These are phyloP conservation scores for Sinotaia quadrata DNA, from an alignment of 2,888 invertebrate species.

Conservation along the genomic window DNA sequence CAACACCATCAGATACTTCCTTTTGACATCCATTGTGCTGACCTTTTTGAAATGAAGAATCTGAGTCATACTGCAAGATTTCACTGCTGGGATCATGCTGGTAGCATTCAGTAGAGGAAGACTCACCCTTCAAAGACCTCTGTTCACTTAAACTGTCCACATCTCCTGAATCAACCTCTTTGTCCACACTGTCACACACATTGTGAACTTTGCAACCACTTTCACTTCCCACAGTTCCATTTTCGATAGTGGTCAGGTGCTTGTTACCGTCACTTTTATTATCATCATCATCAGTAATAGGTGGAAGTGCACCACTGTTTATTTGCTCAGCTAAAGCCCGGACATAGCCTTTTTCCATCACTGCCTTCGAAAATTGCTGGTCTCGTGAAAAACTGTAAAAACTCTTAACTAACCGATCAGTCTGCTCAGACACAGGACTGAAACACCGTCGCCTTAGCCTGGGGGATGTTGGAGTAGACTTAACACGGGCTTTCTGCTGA, in stretches of 20 bases:
- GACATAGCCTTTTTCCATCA: conserved; percentile 58
- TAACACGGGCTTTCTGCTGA: background rate
- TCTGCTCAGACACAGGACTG: conserved; percentile 21
- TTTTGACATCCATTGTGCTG: too few species aligned
- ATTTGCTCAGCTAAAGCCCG: conserved; percentile 54
- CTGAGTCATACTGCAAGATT: too few species aligned
- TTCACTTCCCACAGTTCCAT: background rate
- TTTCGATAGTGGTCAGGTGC: background rate
- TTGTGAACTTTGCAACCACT: background rate
- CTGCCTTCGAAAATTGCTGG: conserved; percentile 46
- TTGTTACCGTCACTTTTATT: background rate
- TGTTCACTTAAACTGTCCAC: background rate
- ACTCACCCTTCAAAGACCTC: background rate
- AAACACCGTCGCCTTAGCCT: conserved; percentile 6
- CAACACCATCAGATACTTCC: too few species aligned
- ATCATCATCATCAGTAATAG: background rate
- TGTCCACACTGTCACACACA: background rate
- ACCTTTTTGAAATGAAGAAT: too few species aligned
- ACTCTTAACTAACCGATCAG: conserved; percentile 29
- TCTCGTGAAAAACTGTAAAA: conserved; percentile 40
- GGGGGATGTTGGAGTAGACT: conserved; percentile 12
- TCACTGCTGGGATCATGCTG: too few species aligned
- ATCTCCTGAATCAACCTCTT: background rate
- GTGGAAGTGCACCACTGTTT: conserved; percentile 33
- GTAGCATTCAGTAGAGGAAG: too few species aligned